phyloP scores from a whole-genome alignment of 2,113 vertebrate species.

The Dromiciops gliroides region DNA sequence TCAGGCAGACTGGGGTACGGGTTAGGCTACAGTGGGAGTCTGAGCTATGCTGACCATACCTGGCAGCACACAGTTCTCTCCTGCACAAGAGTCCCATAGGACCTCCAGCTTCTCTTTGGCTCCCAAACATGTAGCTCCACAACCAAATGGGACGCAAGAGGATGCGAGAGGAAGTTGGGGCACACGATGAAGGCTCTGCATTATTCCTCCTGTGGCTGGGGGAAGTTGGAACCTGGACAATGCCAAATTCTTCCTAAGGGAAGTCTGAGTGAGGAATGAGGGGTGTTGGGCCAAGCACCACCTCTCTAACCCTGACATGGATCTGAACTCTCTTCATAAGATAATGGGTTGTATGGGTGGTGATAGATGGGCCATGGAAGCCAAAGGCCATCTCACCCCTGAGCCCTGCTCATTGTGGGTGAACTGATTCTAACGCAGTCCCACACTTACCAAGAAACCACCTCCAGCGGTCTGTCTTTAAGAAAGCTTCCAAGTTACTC shows the following conservation, averaged over 20 bases:
- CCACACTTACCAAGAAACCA: slow-evolving; percentile 38
- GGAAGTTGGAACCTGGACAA: too few species aligned
- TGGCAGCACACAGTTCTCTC: neutral
- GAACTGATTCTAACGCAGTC: neutral
- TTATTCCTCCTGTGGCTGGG: neutral
- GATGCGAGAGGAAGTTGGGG: neutral
- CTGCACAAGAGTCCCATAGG: rapidly evolving
- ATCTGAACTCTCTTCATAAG: neutral
- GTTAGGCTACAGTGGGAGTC: neutral
- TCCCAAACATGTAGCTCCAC: neutral
- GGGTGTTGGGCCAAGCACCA: neutral
- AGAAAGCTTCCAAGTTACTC: rapidly evolving
- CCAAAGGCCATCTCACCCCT: neutral
- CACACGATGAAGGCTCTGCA: neutral
- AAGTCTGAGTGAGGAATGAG: neutral
- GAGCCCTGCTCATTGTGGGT: neutral
- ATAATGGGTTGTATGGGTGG: neutral
- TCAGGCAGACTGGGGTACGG: neutral
- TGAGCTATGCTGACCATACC: rapidly evolving
- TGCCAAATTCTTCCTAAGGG: neutral
- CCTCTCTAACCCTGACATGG: neutral
- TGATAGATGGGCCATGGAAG: neutral
- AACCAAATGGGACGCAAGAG: neutral
- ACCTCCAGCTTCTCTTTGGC: too few species aligned
- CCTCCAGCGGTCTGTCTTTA: neutral